Evolutionary conservation across 2,113 vertebrate genomes (phyloP).

Genomic region (Chamaetylas fuelleborni): DNA sequence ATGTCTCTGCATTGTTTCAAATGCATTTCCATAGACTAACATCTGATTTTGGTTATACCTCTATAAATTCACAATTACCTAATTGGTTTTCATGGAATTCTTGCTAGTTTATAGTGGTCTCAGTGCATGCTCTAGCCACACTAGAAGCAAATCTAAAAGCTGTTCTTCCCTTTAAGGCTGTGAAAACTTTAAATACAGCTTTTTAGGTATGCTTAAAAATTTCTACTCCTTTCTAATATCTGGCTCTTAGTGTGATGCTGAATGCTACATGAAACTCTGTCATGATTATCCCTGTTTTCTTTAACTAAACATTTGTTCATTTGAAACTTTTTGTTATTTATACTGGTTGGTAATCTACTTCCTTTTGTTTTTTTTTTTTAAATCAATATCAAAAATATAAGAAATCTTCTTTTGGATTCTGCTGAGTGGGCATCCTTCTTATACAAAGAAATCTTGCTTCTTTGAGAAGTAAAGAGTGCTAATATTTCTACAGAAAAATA

Average conservation of each 20-base stretch:
- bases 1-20: background rate
- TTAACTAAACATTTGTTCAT: background rate
- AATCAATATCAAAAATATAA: background rate
- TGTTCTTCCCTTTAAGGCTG: background rate
- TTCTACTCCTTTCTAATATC: background rate
- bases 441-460: background rate
- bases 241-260: background rate
- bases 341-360: background rate
- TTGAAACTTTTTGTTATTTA: background rate
- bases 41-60: conserved; percentile 12
- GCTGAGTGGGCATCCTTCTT: background rate
- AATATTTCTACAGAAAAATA: background rate
- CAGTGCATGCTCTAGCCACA: background rate
- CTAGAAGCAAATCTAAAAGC: background rate
- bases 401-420: background rate
- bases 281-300: background rate
- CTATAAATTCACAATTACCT: background rate
- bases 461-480: background rate
- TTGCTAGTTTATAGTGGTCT: background rate
- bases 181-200: background rate
- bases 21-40: background rate
- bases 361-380: background rate
- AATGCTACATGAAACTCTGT: background rate
- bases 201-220: background rate
- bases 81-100: background rate